These are phyloP conservation scores for Mus pahari DNA, from an alignment of 2,113 vertebrate genomes.

Conservation along the genomic window DNA sequence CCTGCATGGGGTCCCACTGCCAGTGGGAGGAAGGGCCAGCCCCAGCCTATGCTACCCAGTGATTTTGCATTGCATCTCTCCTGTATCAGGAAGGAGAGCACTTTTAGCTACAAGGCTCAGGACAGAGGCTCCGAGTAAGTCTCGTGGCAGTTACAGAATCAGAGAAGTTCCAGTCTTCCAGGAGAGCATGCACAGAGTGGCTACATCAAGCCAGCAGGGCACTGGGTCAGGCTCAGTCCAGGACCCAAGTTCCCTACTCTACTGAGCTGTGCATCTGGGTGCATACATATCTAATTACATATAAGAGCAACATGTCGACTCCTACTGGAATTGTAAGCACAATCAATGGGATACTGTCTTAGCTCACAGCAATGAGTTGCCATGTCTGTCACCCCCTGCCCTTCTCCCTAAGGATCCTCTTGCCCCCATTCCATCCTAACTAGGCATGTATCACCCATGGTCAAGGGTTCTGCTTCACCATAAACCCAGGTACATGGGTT, in stretches of 20 bases:
- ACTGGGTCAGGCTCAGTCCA: not conserved
- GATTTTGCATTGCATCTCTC: not conserved
- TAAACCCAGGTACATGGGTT: not conserved
- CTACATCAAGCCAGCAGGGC: not conserved
- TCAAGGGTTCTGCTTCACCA: not conserved
- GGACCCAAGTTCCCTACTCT: not conserved
- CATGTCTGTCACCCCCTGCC: not conserved
- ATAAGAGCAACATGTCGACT: accelerated
- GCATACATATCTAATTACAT: not conserved
- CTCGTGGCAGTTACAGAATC: not conserved
- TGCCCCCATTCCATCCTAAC: not conserved
- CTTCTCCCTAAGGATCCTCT: not conserved
- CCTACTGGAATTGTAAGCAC: not conserved
- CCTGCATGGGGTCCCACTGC: not conserved
- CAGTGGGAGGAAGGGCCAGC: accelerated
- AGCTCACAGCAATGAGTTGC: not conserved
- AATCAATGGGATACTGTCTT: accelerated
- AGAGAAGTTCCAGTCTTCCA: not conserved
- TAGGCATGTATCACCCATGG: accelerated
- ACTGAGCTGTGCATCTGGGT: accelerated
- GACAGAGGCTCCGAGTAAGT: not conserved
- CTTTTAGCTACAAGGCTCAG: not conserved
- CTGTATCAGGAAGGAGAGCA: not conserved
- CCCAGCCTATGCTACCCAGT: not conserved
- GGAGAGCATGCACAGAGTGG: accelerated